Base-by-base conservation (phyloP, 1,140 invertebrate species). In the Matsumurasca onukii region DNA sequence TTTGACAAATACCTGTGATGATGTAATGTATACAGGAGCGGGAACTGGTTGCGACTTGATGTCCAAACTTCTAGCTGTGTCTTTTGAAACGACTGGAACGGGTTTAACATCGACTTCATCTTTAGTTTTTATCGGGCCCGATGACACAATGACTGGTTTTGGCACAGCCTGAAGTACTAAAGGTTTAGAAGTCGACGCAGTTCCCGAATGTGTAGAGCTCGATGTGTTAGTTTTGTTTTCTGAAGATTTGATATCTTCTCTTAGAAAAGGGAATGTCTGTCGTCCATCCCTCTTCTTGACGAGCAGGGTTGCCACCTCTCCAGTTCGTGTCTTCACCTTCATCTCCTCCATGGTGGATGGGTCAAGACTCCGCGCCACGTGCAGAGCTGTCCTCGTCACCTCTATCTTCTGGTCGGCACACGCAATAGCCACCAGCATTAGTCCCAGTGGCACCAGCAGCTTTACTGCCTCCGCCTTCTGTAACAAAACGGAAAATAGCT, bases 341-440 rank as follows among this genome's bases (percentile, higher is more conserved):
- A 92, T 76, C 12, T 90, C 89, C 74, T 91, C 86, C 25, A 86
- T 91, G 51, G 89, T 85, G 2, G 88, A 86, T 1, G 90, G 89
- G 78, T 89, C 86, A 1, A 92, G 79, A 77, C 89, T 91, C 71
- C 90, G 83, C 0, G 89, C 87, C 1, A 93, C 90, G 76, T 91
- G 89, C 0, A 93, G 77, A 75, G 90, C 86, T 2, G 91, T 92
- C 59, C 90, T 83, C 1, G 89, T 85, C 34, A 85, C 77, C 27
- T 68, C 31, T 2, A 59, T 25, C 30, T 63, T 68, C 31, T 65
- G 31, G 25, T 39, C 34, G 1, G 27, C n/a, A 45, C 62, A 45
- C n/a, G 17, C 29, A n/a, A n/a, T n/a, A 29, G 15, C n/a, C 31
- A 65, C 31, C 15, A 45, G 2, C 25, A 45, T 5, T 9, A 39